Conservation (phyloP, 37 sponge, comb jelly and placozoan genomes). For the Beroe forskalii region DNA sequence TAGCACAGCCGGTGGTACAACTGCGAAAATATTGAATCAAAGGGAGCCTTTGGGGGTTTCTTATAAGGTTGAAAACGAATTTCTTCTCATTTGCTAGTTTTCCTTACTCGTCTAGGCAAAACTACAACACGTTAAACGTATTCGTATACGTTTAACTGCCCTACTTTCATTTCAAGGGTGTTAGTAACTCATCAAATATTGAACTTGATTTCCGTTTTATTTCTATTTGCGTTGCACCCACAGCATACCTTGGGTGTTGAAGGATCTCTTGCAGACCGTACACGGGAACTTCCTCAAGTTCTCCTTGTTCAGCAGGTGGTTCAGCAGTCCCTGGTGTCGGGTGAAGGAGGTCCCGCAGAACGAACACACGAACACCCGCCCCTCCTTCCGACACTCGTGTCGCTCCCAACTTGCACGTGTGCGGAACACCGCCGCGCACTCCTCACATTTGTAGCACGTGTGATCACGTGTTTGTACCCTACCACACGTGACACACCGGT, state of each 20-base stretch:
- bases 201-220: no score
- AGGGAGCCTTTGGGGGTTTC: no score
- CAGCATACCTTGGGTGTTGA: constrained; percentile 43
- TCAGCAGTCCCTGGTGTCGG: background rate
- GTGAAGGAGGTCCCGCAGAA: constrained; percentile 9
- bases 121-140: no score
- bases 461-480: background rate
- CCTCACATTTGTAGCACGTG: constrained; percentile 36
- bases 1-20: no score
- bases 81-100: no score
- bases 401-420: background rate
- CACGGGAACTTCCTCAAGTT: constrained; percentile 41
- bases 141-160: no score
- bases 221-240: no score
- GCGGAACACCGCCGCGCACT: constrained; percentile 1
- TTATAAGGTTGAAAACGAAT: no score
- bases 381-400: background rate
- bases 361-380: constrained; percentile 20
- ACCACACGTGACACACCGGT: background rate
- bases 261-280: background rate
- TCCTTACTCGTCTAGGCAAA: no score
- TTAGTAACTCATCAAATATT: no score
- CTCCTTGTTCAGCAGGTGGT: constrained; percentile 57
- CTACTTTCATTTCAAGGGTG: no score
- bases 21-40: no score